Evolutionary conservation across 2,113 vertebrate genomes (phyloP), one percentile per base, ranked within the genome.

Genomic region (Piprites chloris): DNA sequence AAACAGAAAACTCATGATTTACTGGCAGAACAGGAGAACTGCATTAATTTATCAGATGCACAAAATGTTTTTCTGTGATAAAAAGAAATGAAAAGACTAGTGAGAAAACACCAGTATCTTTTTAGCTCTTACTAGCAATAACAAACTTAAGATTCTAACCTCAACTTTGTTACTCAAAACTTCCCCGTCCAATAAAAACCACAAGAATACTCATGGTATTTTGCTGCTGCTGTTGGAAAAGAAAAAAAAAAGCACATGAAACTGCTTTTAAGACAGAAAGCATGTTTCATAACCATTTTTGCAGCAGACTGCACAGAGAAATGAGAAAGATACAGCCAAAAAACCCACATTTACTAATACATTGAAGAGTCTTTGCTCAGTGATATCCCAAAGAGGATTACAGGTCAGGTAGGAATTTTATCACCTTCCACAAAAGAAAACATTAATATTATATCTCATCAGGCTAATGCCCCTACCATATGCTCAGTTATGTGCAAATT

Each of bases 151-250:
- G 75, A 91, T 81, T 93, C 59, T 47, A 90, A 52, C 9, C 61
- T 90, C 89, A 37, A 19, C 56, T 93, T 71, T 75, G n/a, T 88
- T 84, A 84, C 75, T 90, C 68, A 77, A 77, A 96, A 83, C 68
- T 33, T 77, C 9, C 26, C 39, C 59, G 63, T 33, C 27, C 42
- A 80, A 83, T 74, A 91, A 91, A 94, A 93, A 14, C 22, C 85
- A 94, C 58, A 91, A 89, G 62, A 93, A 90, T 73, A 90, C 35
- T 82, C 87, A 85, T 12, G 35, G 47, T 77, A 90, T 85, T 85
- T 87, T 72, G 35, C 53, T 88, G 63, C 68, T 88, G 75, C 56
- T 77, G 39, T 8, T 90, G 82, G 83, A 90, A 83, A 80, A 85
- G 28, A 28, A 24, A 56, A 92, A 92, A 89, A 42, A 26, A 88